phyloP scores from a whole-genome alignment of 2,888 invertebrate genomes.

The Empis livida region DNA sequence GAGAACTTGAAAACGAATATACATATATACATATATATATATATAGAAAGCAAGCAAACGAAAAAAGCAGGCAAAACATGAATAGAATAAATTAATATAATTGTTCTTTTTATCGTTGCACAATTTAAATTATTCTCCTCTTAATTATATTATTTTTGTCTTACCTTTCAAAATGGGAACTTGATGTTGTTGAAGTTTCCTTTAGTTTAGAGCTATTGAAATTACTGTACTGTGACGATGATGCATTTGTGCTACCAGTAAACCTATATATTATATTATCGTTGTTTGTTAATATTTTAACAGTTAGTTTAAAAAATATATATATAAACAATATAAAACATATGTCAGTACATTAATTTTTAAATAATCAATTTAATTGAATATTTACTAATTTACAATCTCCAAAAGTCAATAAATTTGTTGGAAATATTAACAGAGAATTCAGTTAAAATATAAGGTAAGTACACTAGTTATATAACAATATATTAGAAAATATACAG shows the following conservation, averaged over 20 bases:
- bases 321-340: too few species aligned
- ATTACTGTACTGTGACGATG: constrained; percentile 36
- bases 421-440: neutral
- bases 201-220: constrained; percentile 37
- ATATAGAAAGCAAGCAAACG: too few species aligned
- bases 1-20: too few species aligned
- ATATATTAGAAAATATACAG: too few species aligned
- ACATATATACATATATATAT: too few species aligned
- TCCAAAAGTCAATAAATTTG: neutral
- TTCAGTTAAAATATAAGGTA: neutral
- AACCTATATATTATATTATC: constrained; percentile 26
- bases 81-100: too few species aligned
- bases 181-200: constrained; percentile 31
- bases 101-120: too few species aligned
- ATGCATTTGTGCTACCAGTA: constrained; percentile 34
- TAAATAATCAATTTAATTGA: neutral
- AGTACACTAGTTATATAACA: neutral
- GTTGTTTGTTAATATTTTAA: neutral
- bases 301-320: neutral
- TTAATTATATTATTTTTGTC: constrained; percentile 9
- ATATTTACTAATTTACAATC: too few species aligned
- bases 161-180: constrained; percentile 36
- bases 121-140: too few species aligned
- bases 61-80: too few species aligned
- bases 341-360: too few species aligned